phyloP scores from a whole-genome alignment of 2,113 vertebrate species.

The Apus apus region DNA sequence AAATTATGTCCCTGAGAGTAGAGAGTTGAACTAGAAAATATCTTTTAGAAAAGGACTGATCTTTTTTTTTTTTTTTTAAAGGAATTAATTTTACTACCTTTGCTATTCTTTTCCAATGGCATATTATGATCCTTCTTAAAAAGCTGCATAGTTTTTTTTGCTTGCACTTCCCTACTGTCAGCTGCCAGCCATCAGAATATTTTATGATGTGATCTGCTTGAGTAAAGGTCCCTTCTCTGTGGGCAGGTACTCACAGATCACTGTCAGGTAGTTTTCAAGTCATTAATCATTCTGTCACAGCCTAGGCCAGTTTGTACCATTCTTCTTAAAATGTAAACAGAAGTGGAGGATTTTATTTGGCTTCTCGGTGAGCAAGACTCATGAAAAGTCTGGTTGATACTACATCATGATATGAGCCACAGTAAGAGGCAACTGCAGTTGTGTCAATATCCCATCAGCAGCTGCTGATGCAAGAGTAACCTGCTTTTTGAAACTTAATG shows the following conservation, averaged over 20 bases:
- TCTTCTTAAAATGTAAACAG: background rate
- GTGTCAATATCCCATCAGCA: background rate
- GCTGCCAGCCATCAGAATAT: background rate
- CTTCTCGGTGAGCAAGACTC: background rate
- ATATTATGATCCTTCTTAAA: background rate
- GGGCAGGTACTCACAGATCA: background rate
- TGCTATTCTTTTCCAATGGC: background rate
- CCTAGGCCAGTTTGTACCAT: background rate
- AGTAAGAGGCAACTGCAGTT: background rate
- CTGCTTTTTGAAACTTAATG: background rate
- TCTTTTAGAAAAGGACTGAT: background rate
- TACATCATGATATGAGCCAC: background rate
- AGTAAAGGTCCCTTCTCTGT: background rate
- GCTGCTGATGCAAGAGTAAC: background rate
- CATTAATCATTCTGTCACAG: background rate
- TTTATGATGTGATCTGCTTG: background rate
- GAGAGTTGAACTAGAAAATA: background rate
- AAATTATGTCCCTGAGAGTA: background rate
- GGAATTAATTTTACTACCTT: background rate
- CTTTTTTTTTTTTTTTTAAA: background rate
- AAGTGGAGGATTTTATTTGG: background rate
- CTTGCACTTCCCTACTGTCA: background rate
- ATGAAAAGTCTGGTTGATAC: background rate
- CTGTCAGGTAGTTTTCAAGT: background rate
- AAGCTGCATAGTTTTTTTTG: background rate